These are phyloP conservation scores for Macquaria australasica DNA, from an alignment of 2,113 vertebrate species.

Conservation along the genomic window DNA sequence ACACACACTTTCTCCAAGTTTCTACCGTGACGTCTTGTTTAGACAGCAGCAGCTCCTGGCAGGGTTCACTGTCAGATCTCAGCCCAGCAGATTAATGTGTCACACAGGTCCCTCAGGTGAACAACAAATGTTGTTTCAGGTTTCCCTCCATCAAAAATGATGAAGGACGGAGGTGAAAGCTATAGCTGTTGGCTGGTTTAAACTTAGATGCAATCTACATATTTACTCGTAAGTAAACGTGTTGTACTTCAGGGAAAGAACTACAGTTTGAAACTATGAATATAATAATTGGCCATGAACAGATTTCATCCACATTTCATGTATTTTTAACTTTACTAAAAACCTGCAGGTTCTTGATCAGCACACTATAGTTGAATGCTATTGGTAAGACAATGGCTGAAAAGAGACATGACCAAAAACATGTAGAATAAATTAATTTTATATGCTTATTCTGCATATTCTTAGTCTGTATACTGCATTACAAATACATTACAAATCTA, in stretches of 20 bases:
- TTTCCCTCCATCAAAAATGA: constrained; percentile 21
- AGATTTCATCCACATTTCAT: neutral
- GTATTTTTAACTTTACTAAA: neutral
- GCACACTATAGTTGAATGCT: neutral
- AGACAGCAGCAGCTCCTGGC: constrained; percentile 19
- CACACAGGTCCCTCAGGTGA: constrained; percentile 31
- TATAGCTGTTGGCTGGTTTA: neutral
- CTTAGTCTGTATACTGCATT: too few relatives aligned
- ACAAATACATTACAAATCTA: neutral
- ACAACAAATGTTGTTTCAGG: constrained; percentile 16
- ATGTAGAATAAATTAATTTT: neutral
- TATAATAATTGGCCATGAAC: neutral
- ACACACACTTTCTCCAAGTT: constrained; percentile 9
- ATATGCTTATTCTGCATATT: neutral
- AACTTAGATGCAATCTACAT: neutral
- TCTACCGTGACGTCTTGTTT: constrained; percentile 2
- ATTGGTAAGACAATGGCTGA: neutral
- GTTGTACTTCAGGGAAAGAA: neutral
- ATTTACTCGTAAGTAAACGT: neutral
- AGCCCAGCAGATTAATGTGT: constrained; percentile 34
- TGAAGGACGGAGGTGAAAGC: neutral
- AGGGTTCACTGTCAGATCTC: constrained; percentile 31
- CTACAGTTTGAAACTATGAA: neutral
- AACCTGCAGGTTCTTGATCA: neutral
- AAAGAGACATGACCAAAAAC: neutral